Evolutionary conservation across 1,140 invertebrate species (phyloP).

Genomic region (Dufourea novaeangliae): DNA sequence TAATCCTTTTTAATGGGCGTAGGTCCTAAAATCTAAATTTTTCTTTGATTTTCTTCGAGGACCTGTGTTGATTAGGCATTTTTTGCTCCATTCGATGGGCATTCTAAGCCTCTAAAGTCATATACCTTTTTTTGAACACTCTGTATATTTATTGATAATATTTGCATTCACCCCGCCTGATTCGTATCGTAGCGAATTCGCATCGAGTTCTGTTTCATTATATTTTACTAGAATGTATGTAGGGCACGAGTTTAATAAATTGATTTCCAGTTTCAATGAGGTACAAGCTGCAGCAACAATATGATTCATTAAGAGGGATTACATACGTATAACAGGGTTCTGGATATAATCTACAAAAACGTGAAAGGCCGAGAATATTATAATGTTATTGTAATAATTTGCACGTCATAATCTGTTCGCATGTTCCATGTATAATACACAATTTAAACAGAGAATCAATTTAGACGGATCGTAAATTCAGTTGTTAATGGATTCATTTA

Average conservation of each 20-base stretch:
- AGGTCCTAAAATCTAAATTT: too few relatives aligned
- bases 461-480: not conserved
- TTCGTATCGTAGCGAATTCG: not conserved
- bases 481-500: conserved; percentile 7
- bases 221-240: not conserved
- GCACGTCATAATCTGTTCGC: not conserved
- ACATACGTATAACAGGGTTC: not conserved
- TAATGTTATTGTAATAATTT: not conserved
- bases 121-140: too few relatives aligned
- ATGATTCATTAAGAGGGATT: not conserved
- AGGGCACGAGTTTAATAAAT: not conserved
- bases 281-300: not conserved
- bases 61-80: too few relatives aligned
- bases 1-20: too few relatives aligned
- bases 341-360: not conserved
- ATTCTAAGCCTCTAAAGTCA: too few relatives aligned
- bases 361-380: not conserved
- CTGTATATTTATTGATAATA: too few relatives aligned
- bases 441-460: not conserved
- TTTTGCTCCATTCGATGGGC: too few relatives aligned
- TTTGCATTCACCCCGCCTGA: too few relatives aligned
- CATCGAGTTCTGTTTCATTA: not conserved
- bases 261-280: not conserved
- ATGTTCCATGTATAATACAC: not conserved
- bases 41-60: too few relatives aligned